Conservation (phyloP, 2,113 vertebrate species). For the Colinus virginianus region DNA sequence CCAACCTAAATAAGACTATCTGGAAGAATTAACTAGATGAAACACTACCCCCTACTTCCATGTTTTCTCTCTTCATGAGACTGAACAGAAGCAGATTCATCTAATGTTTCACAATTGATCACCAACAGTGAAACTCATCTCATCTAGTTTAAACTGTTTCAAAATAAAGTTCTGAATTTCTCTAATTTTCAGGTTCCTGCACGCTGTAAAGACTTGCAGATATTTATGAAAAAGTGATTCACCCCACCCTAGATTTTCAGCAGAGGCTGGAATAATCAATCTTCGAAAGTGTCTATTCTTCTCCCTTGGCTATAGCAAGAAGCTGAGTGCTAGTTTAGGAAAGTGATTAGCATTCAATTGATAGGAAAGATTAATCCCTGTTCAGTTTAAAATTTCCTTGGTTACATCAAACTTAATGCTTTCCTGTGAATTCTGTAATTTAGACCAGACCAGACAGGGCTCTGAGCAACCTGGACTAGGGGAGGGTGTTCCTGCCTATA, state of each 20-base stretch:
- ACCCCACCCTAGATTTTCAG: background rate
- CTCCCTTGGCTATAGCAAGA: background rate
- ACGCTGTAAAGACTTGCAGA: background rate
- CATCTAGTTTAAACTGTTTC: background rate
- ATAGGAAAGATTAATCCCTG: conserved; percentile 23
- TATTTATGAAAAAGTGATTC: background rate
- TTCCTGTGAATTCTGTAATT: background rate
- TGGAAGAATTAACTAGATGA: background rate
- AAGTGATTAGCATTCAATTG: conserved; percentile 49
- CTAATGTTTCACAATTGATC: background rate
- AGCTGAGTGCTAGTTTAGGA: conserved; percentile 4
- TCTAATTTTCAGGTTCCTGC: background rate
- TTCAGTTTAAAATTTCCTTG: background rate
- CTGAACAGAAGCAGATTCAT: background rate
- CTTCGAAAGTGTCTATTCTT: conserved; percentile 6
- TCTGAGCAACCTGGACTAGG: no score
- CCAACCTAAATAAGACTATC: background rate
- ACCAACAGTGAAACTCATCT: background rate
- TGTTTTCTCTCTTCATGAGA: background rate
- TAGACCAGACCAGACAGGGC: no score
- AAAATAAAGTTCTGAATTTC: conserved; percentile 7
- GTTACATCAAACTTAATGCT: background rate
- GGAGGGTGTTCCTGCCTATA: no score
- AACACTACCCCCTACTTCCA: background rate
- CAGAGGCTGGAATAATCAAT: conserved; percentile 14